Evolutionary conservation across 37 sponge, comb jelly and placozoan genomes (phyloP), one percentile per base, ranked within the genome.

Genomic region (Beroe forskalii): DNA sequence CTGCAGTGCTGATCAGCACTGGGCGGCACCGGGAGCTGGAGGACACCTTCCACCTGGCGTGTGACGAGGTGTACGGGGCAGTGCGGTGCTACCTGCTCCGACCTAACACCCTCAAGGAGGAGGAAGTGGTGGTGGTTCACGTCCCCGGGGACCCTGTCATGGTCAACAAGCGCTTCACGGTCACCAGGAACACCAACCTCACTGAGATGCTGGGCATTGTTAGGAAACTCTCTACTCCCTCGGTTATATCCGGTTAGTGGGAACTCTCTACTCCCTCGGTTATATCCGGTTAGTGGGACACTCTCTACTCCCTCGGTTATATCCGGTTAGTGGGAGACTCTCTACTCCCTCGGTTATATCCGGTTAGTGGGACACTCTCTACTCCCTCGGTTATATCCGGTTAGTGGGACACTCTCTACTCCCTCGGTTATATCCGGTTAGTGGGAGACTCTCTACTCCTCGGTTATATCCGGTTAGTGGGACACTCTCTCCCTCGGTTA

Each of bases 261-360:
- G 42, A 80, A 37, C 55, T 80, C 14, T 41, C 86, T 43, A 9
- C 30, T 43, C 48, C 86, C 8, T 80, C 86, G 27, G 86, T 80
- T 14, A 80, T 80, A 44, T 80, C 86, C 9, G 86, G 86, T 80
- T 27, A 48, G n/a, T n/a, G n/a, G n/a, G n/a, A n/a, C n/a, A n/a
- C n/a, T n/a, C n/a, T n/a, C n/a, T n/a, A n/a, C n/a, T n/a, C n/a
- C n/a, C n/a, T n/a, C n/a, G n/a, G n/a, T n/a, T n/a, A n/a, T n/a
- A n/a, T n/a, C n/a, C n/a, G n/a, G n/a, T n/a, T n/a, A n/a, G n/a
- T n/a, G n/a, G n/a, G n/a, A n/a, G n/a, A n/a, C n/a, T n/a, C n/a
- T n/a, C n/a, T n/a, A n/a, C n/a, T n/a, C n/a, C n/a, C n/a, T n/a
- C n/a, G n/a, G n/a, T n/a, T n/a, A n/a, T n/a, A n/a, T n/a, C n/a